Percentiles rank a stretch among this genome's conserved stretches.
These are phyloP conservation scores for Tapirus indicus DNA, from an alignment of 2,797 vertebrate genomes.

Conservation along the genomic window DNA sequence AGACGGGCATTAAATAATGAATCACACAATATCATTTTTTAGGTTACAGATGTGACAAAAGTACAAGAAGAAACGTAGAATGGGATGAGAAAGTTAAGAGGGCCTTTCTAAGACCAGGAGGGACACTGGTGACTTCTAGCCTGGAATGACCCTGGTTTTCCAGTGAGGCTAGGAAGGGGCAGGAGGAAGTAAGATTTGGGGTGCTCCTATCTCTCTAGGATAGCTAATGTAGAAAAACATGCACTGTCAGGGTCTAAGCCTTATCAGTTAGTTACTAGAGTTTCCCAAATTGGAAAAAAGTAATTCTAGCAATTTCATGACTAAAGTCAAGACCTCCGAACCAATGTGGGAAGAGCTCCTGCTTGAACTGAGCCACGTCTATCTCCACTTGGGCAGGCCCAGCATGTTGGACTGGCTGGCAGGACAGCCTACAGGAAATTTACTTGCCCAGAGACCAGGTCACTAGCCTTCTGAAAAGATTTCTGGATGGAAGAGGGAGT, in stretches of 20 bases:
- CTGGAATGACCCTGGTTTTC: background rate
- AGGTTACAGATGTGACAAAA: background rate
- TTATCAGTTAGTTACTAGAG: background rate
- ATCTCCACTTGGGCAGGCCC: background rate
- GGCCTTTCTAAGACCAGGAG: background rate
- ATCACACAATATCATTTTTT: background rate
- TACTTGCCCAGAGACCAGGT: background rate
- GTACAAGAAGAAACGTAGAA: background rate
- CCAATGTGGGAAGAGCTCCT: background rate
- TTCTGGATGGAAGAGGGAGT: background rate
- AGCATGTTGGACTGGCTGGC: background rate
- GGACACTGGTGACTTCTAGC: background rate
- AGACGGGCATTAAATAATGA: constrained; percentile 27
- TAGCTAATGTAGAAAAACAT: background rate
- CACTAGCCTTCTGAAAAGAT: background rate
- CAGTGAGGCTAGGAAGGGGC: background rate
- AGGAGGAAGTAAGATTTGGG: background rate
- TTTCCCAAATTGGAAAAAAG: background rate
- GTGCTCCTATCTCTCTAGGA: background rate
- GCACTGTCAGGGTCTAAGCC: background rate
- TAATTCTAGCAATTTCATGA: background rate
- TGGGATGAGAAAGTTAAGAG: background rate
- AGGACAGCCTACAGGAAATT: background rate
- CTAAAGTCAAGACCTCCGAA: background rate
- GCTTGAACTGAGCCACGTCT: background rate